A percentile compares a stretch with the other conserved stretches of the same genome.
These are phyloP conservation scores for Apistogramma diplotaenia DNA, from an alignment of 2,113 vertebrate genomes.

Conservation along the genomic window DNA sequence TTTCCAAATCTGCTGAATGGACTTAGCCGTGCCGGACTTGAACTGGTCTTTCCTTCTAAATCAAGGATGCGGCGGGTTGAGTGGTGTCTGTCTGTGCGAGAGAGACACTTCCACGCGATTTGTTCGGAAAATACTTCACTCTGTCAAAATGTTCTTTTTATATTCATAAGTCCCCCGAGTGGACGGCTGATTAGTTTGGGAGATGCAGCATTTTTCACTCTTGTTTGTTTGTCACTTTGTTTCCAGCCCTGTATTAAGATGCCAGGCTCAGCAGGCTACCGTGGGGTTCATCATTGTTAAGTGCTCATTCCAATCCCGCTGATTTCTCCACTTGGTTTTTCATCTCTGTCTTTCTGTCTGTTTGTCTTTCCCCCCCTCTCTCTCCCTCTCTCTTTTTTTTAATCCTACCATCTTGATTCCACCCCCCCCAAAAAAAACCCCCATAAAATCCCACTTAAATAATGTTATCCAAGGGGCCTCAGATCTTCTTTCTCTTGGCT, in stretches of 20 bases:
- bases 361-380: not conserved
- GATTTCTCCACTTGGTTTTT: conserved; percentile 59
- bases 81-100: not conserved
- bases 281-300: conserved; percentile 75
- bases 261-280: conserved; percentile 65
- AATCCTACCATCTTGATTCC: conserved; percentile 43
- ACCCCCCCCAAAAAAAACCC: conserved; percentile 43
- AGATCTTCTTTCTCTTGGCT: conserved; percentile 46
- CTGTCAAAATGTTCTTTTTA: conserved; percentile 39
- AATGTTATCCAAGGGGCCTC: conserved; percentile 20
- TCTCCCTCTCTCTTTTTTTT: not conserved
- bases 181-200: conserved; percentile 66
- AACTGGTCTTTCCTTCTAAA: not conserved
- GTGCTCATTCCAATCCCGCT: conserved; percentile 71
- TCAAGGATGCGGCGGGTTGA: conserved; percentile 2
- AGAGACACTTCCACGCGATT: conserved; percentile 29
- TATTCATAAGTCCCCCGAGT: conserved; percentile 58
- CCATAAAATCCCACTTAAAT: conserved; percentile 48
- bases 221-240: conserved; percentile 69
- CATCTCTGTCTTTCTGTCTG: conserved; percentile 25
- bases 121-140: conserved; percentile 41
- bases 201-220: conserved; percentile 49
- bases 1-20: conserved; percentile 18
- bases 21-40: conserved; percentile 6
- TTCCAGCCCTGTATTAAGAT: conserved; percentile 63